Evolutionary conservation across 2,888 invertebrate genomes (phyloP), one percentile per base, ranked within the genome.

Genomic region (Hirtodrosophila alboralis): DNA sequence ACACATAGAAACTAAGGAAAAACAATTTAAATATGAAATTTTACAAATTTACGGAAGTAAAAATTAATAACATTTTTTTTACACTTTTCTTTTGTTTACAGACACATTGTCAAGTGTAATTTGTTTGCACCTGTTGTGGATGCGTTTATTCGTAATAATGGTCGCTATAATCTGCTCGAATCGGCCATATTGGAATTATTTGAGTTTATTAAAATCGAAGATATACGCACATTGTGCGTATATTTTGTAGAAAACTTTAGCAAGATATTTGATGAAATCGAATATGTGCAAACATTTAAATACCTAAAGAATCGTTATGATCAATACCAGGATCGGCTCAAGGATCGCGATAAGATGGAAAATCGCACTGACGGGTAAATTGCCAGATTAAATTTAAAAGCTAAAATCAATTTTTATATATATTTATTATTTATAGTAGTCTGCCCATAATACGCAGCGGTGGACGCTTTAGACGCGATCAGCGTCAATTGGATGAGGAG

Each of bases 111-210:
- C 79, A 96, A 97, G 90, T 96, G 97, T 66, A 97, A 97, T 91
- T 93, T 99, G 56, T 97, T 99, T 91, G 96, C 96, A 77, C 98
- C 98, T 26, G 97, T 99, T 56, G 95, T 99, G 79, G 98, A 98
- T 90, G 97, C 98, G 75, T 98, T 99, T 91, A 94, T 96, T 86
- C 94, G 95, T 87, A 99, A 99, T 92, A 98, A 98, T 90, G 97
- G 97, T 87, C 94, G 98, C 91, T 99, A 99, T 92, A 99, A 99
- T 92, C 94, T 99, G 81, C 92, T 99, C 83, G 99, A 99, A 91
- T 99, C 99, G 21, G 99, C 99, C 73, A 97, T 99, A 90, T 93
- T 99, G 90, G 99, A 99, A 92, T 94, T 99, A 93, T 99, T 99
- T 92, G 99, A 99, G 92, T 99, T 97, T 91, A 98, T 99, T 75